phyloP scores from a whole-genome alignment of 2,888 invertebrate genomes.

The Cephonodes hylas region DNA sequence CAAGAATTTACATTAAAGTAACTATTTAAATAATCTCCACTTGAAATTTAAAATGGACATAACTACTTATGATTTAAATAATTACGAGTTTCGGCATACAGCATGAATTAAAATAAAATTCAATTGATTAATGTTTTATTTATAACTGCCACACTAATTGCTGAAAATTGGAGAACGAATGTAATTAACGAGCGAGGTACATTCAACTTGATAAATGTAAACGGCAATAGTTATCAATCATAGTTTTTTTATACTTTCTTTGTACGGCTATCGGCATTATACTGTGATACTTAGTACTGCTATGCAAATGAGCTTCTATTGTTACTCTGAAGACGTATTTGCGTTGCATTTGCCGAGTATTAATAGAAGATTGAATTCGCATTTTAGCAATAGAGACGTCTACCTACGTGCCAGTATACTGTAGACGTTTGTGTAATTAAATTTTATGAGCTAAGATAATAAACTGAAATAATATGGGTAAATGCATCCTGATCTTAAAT shows the following conservation, averaged over 20 bases:
- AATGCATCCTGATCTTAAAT: not conserved
- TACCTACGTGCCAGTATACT: not conserved
- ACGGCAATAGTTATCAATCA: not conserved
- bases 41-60: not conserved
- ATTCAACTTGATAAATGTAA: not conserved
- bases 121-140: slow-evolving; percentile 5
- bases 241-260: not conserved
- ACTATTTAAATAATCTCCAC: not conserved
- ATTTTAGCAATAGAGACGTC: not conserved
- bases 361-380: not conserved
- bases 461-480: not conserved
- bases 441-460: not conserved
- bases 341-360: not conserved
- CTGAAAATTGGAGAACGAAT: not conserved
- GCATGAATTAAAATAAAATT: slow-evolving; percentile 1
- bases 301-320: not conserved
- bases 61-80: not conserved
- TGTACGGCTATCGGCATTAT: no score
- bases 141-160: not conserved
- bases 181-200: not conserved
- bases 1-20: not conserved
- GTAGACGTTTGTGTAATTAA: not conserved
- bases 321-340: not conserved
- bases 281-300: not conserved
- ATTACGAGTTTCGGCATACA: not conserved